Evolutionary conservation across 2,113 vertebrate genomes (phyloP), one percentile per base, ranked within the genome.

Genomic region (Ursus arctos): DNA sequence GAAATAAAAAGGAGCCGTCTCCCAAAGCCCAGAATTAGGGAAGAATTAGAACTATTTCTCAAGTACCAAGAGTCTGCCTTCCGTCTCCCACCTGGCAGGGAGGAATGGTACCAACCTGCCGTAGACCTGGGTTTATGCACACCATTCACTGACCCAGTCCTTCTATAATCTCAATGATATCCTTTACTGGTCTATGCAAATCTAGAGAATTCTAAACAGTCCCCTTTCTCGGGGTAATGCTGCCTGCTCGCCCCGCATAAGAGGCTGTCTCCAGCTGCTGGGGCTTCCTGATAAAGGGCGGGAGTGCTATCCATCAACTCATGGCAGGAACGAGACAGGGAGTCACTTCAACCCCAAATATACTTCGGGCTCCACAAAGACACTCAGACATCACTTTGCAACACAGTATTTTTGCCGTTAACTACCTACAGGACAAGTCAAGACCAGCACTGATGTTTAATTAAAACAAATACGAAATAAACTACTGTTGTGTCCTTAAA

Each of bases 401-500:
- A 74, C 83, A n/a, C 26, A 15, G 31, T 18, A 6, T 57, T 86
- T 95, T 51, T 59, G n/a, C 57, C 61, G 59, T 76, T 71, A 87
- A 82, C 92, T 74, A 76, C 86, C 88, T 36, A 65, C 36, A 36
- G 55, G 87, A 72, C 33, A 69, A 96, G 87, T 92, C 47, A 47
- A 80, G 94, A 94, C 72, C 65, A 31, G 47, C 7, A 53, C 90
- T 96, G n/a, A 90, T 93, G 95, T 85, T 97, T 93, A 82, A 94
- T 96, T 92, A 96, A 92, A 96, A 97, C 81, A 97, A 97, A 97
- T 57, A 82, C 65, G 59, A 96, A 88, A 79, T 84, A 95, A 97
- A 94, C 71, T 59, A 76, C 84, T 72, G 63, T 51, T 80, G 57
- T 49, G 59, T 76, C 96, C 84, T 97, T 77, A 47, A 47, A 71